These are phyloP conservation scores for Sebastes taczanowskii DNA, from an alignment of 2,797 vertebrate species.

Conservation along the genomic window DNA sequence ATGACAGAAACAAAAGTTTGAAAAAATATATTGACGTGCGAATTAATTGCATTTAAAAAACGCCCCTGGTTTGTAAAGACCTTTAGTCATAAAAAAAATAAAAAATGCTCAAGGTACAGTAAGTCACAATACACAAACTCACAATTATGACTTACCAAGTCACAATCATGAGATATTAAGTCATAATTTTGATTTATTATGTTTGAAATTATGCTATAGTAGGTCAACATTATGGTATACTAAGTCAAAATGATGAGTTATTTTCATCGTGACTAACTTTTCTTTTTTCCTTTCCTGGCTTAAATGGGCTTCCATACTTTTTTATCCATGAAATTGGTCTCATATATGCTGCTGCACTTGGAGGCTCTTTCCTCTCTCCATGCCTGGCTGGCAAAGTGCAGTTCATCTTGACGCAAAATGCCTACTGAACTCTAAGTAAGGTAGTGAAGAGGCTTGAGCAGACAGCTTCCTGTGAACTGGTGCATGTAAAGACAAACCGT, in stretches of 20 bases:
- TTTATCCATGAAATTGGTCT: not conserved
- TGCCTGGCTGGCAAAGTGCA: not conserved
- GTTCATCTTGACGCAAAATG: not conserved
- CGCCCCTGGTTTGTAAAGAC: too few species aligned
- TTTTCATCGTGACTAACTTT: not conserved
- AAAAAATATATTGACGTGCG: too few species aligned
- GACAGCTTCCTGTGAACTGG: slow-evolving; percentile 46
- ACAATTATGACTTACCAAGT: not conserved
- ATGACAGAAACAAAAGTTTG: too few species aligned
- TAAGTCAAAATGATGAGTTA: not conserved
- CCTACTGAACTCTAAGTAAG: slow-evolving; percentile 12
- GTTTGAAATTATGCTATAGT: not conserved
- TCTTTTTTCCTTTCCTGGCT: not conserved
- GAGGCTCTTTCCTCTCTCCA: not conserved
- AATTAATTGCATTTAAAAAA: too few species aligned
- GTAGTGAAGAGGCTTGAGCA: not conserved
- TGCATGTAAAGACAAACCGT: slow-evolving; percentile 45
- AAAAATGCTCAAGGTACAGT: not conserved
- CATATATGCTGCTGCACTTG: not conserved
- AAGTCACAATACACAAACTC: not conserved
- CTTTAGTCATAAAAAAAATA: not conserved
- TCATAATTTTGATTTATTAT: not conserved
- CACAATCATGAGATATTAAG: not conserved
- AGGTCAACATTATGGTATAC: not conserved
- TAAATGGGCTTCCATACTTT: not conserved